Evolutionary conservation across 2,888 invertebrate species (phyloP).

Genomic region (Phengaris alcon): DNA sequence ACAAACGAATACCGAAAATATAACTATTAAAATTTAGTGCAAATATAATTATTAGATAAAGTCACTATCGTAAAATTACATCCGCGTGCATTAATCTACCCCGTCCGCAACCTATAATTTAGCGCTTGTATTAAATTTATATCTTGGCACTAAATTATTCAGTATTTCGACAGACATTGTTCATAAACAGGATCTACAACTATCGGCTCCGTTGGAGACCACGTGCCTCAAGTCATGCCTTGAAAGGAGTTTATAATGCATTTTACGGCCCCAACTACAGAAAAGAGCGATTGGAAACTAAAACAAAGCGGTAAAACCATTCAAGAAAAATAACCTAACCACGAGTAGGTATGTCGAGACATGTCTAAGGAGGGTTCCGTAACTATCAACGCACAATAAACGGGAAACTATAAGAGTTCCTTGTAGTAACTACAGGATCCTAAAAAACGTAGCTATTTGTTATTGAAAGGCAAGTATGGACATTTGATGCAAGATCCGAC

Average conservation of each 20-base stretch:
- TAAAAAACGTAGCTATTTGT: too few species aligned
- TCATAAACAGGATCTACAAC: slow-evolving; percentile 16
- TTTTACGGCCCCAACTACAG: slow-evolving; percentile 2
- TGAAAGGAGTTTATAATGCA: slow-evolving; percentile 19
- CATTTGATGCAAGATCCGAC: too few species aligned
- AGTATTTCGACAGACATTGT: slow-evolving; percentile 28
- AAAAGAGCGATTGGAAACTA: background rate
- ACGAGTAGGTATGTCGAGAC: too few species aligned
- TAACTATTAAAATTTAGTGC: background rate
- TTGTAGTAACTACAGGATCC: too few species aligned
- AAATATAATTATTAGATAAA: slow-evolving; percentile 6
- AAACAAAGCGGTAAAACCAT: too few species aligned
- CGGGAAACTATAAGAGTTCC: too few species aligned
- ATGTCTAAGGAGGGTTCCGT: too few species aligned
- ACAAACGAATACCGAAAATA: background rate
- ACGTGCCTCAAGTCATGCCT: slow-evolving; percentile 28
- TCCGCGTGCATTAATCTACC: slow-evolving; percentile 7
- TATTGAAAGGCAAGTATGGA: too few species aligned
- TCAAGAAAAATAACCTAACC: too few species aligned
- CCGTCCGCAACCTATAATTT: slow-evolving; percentile 8
- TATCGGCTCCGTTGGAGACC: slow-evolving; percentile 20
- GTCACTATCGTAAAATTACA: slow-evolving; percentile 2
- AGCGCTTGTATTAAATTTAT: slow-evolving; percentile 15
- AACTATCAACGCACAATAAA: too few species aligned
- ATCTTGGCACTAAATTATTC: slow-evolving; percentile 11